Conservation (phyloP, 2,888 invertebrate species). For the Agrotis clavis region DNA sequence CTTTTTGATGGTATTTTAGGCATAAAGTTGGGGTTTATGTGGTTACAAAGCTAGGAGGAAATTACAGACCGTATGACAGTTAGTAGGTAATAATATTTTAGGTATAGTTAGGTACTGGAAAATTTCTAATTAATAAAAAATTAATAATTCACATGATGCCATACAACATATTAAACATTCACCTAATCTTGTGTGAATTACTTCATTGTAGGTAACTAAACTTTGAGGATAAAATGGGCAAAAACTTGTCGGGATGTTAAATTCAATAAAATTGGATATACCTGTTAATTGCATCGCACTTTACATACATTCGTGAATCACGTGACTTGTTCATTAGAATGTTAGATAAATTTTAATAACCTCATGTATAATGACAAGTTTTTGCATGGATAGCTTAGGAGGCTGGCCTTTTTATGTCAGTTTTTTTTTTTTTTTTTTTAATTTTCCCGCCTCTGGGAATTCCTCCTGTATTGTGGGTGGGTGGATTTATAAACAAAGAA, state of each 20-base stretch:
- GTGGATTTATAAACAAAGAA: no score
- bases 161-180: background rate
- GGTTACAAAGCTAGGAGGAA: background rate
- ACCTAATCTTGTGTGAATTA: background rate
- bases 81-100: background rate
- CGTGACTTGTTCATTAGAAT: background rate
- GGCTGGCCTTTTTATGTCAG: no score
- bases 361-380: no score
- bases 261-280: background rate
- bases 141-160: conserved; percentile 9
- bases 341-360: no score
- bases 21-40: no score
- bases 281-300: no score
- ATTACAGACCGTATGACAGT: background rate
- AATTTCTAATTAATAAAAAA: no score
- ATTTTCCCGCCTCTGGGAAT: no score
- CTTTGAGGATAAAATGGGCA: conserved; percentile 1
- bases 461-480: no score
- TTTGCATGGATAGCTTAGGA: no score
- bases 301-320: background rate
- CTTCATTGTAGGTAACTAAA: background rate
- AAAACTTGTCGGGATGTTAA: background rate
- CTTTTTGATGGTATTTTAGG: no score
- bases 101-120: background rate
- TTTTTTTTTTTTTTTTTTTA: no score